Evolutionary conservation across 2,113 vertebrate genomes (phyloP), one percentile per base, ranked within the genome.

Genomic region (Hippocampus abdominalis): DNA sequence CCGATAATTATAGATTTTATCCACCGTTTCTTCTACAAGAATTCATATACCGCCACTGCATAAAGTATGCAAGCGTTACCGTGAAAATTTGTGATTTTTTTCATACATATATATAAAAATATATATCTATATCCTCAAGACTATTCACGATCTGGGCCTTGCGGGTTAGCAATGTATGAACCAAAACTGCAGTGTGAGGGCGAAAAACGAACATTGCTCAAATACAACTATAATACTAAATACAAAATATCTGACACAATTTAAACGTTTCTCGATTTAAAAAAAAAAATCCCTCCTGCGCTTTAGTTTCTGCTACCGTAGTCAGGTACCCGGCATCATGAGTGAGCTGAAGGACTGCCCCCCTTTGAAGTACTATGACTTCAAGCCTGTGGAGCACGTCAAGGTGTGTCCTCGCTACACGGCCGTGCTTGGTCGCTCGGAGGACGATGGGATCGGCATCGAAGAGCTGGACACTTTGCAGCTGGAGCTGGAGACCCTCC

Each of bases 341-440:
- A 98, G 96, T 73, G 97, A 99, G 80, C 86, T 98, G 74, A 99
- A 98, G 91, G 97, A 98, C 86, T 99, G 97, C 71, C 97, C 97
- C 3, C 96, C 97, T 0, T 89, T 99, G 66, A 96, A 99, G 87
- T 99, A 98, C 89, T 97, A 98, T 4, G 97, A 99, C 88, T 98
- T 99, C 88, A 98, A 98, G 84, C 97, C 97, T 0, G 97, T 99
- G 66, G 97, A 98, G 85, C 97, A 99, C 71, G 90, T 93, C 53
- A 98, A 97, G 82, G 91, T 97, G 72, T 99, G 97, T 64, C 97
- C 97, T 0, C 94, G 97, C 8, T 99, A 98, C 90, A 98, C 97
- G 0, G 97, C 97, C 0, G 96, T 99, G 77, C 91, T 98, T 65
- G 94, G 95, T 71, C 95, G 97, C 70, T 98, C 97, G 0, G 96